These are phyloP conservation scores for Linyphia triangularis DNA, from an alignment of 2,888 invertebrate species.

Conservation along the genomic window DNA sequence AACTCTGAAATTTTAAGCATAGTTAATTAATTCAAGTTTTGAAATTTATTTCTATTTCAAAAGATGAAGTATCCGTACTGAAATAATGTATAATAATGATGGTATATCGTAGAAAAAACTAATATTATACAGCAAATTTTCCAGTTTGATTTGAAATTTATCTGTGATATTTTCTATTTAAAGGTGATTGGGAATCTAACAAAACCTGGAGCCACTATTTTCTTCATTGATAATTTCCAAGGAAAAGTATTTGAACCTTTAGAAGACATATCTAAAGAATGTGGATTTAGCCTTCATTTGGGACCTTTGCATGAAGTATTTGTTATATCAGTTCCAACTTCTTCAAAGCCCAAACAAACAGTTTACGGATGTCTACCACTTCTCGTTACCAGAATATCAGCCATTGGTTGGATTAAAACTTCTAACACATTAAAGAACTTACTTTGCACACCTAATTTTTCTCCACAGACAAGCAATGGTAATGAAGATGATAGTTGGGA, in stretches of 20 bases:
- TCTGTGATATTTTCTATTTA: too few species aligned
- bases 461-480: not conserved
- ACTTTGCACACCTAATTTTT: not conserved
- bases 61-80: too few species aligned
- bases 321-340: not conserved
- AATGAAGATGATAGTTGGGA: constrained; percentile 32
- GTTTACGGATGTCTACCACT: constrained; percentile 29
- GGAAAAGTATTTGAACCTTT: constrained; percentile 40
- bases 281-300: constrained; percentile 7
- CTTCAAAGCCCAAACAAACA: not conserved
- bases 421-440: not conserved
- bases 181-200: constrained; percentile 19
- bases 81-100: too few species aligned
- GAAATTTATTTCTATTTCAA: too few species aligned
- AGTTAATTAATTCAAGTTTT: too few species aligned
- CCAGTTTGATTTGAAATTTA: too few species aligned
- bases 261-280: constrained; percentile 14
- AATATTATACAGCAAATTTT: too few species aligned
- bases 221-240: constrained; percentile 63
- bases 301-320: constrained; percentile 37
- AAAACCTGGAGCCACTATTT: constrained; percentile 41
- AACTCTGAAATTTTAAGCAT: too few species aligned
- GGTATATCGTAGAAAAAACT: too few species aligned
- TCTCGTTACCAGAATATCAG: not conserved
- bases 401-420: constrained; percentile 54